Percentiles rank a stretch among this genome's conserved stretches.
These are phyloP conservation scores for Dasypus novemcinctus DNA, from an alignment of 2,113 vertebrate genomes.

Conservation along the genomic window DNA sequence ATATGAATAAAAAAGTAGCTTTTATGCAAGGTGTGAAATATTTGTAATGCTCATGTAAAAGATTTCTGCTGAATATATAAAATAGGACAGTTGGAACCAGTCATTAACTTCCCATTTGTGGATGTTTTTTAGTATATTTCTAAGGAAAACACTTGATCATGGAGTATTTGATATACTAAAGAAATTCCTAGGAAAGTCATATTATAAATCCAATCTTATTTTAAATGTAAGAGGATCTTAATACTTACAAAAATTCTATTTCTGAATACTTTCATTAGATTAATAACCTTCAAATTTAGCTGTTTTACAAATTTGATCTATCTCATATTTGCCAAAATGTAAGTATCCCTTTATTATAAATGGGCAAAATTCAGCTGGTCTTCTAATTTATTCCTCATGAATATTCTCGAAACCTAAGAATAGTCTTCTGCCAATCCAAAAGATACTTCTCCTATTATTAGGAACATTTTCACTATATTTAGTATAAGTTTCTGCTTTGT, in stretches of 20 bases:
- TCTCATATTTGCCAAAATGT: constrained; percentile 11
- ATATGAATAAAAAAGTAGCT: constrained; percentile 43
- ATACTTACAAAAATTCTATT: not conserved
- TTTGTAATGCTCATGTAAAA: constrained; percentile 2
- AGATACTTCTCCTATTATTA: not conserved
- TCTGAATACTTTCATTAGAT: constrained; percentile 32
- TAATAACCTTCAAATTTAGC: constrained; percentile 29
- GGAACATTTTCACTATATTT: not conserved
- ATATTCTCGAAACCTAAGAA: not conserved
- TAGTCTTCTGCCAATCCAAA: constrained; percentile 2
- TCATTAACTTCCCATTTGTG: constrained; percentile 34
- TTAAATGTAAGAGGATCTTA: constrained; percentile 51
- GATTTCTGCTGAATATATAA: constrained; percentile 32
- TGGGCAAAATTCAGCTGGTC: not conserved
- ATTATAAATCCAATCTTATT: constrained; percentile 4
- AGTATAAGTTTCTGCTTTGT: constrained; percentile 41
- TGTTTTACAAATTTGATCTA: constrained; percentile 15
- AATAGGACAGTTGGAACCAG: not conserved
- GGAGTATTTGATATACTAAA: constrained; percentile 26
- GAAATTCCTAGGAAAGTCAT: constrained; percentile 54
- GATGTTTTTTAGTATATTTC: constrained; percentile 57
- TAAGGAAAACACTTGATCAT: constrained; percentile 27
- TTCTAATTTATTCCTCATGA: constrained; percentile 42
- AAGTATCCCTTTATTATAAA: constrained; percentile 45
- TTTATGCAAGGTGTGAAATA: constrained; percentile 53